Evolutionary conservation across 2,888 invertebrate species (phyloP).

Genomic region (Xylocampa areola): DNA sequence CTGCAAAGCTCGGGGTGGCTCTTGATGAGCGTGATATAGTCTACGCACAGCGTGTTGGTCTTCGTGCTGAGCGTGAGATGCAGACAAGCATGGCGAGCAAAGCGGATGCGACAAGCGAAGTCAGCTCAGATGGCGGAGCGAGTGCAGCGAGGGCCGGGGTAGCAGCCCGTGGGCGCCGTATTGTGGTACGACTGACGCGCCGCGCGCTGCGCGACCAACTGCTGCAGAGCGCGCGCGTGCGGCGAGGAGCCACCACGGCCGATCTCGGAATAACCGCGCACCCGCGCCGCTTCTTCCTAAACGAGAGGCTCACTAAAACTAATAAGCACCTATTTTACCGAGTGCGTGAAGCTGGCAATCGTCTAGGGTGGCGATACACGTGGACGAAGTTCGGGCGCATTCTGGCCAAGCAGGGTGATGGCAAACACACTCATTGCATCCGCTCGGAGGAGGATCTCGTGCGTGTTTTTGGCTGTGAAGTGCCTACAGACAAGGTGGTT

Average conservation of each 20-base stretch:
- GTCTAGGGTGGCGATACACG: neutral
- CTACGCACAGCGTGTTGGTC: conserved; percentile 8
- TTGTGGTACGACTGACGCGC: too few relatives aligned
- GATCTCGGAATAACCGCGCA: too few relatives aligned
- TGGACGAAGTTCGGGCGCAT: too few relatives aligned
- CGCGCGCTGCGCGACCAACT: too few relatives aligned
- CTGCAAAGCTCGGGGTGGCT: conserved; percentile 4
- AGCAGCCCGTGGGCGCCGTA: neutral
- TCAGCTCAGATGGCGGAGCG: neutral
- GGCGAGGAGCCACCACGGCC: too few relatives aligned
- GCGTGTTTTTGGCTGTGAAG: conserved; percentile 1
- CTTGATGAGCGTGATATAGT: conserved; percentile 19
- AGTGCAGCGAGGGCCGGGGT: neutral
- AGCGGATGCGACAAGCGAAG: neutral
- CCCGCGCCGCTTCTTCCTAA: too few relatives aligned
- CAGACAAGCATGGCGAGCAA: neutral
- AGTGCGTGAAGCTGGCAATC: neutral
- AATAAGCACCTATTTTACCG: neutral
- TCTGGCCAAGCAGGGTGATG: too few relatives aligned
- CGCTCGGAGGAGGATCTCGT: conserved; percentile 1
- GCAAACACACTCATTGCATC: too few relatives aligned
- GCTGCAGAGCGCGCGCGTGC: too few relatives aligned
- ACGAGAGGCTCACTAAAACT: neutral
- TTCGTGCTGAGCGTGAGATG: neutral
- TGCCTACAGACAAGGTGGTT: neutral